These are phyloP conservation scores for Campaea margaritaria DNA, from an alignment of 2,888 invertebrate species.

Conservation along the genomic window DNA sequence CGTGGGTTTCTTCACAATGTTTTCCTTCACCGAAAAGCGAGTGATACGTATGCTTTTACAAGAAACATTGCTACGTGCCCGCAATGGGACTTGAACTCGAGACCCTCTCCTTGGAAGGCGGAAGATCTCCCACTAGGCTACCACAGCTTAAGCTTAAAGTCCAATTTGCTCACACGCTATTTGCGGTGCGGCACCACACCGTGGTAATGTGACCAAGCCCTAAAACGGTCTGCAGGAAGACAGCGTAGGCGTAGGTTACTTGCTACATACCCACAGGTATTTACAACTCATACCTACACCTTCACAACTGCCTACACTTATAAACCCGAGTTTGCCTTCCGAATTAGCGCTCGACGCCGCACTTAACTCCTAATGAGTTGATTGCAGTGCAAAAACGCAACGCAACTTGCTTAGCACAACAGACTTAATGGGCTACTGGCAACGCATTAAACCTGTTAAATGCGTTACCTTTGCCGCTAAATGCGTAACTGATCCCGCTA, in stretches of 20 bases:
- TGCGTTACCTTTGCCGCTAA: slow-evolving; percentile 55
- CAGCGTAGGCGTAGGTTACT: neutral
- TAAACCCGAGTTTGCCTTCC: slow-evolving; percentile 25
- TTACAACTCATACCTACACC: slow-evolving; percentile 7
- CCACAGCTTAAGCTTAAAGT: too few relatives aligned
- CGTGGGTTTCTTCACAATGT: too few relatives aligned
- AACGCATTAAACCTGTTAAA: slow-evolving; percentile 48
- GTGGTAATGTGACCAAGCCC: neutral
- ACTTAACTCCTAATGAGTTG: slow-evolving; percentile 75
- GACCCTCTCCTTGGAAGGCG: too few relatives aligned
- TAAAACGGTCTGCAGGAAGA: neutral
- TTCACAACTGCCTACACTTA: slow-evolving; percentile 7
- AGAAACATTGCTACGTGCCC: too few relatives aligned
- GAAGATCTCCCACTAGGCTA: too few relatives aligned
- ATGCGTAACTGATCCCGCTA: slow-evolving; percentile 16
- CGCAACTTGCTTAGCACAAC: slow-evolving; percentile 25
- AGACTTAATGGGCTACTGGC: slow-evolving; percentile 14
- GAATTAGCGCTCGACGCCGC: slow-evolving; percentile 61
- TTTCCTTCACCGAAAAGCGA: too few relatives aligned
- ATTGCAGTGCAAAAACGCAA: slow-evolving; percentile 81
- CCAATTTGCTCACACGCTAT: too few relatives aligned
- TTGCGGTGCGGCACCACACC: too few relatives aligned
- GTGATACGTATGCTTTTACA: too few relatives aligned
- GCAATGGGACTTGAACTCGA: too few relatives aligned
- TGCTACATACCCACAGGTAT: slow-evolving; percentile 5